Base-by-base conservation (phyloP, 1,140 invertebrate genomes). In the Aphelenchoides besseyi region DNA sequence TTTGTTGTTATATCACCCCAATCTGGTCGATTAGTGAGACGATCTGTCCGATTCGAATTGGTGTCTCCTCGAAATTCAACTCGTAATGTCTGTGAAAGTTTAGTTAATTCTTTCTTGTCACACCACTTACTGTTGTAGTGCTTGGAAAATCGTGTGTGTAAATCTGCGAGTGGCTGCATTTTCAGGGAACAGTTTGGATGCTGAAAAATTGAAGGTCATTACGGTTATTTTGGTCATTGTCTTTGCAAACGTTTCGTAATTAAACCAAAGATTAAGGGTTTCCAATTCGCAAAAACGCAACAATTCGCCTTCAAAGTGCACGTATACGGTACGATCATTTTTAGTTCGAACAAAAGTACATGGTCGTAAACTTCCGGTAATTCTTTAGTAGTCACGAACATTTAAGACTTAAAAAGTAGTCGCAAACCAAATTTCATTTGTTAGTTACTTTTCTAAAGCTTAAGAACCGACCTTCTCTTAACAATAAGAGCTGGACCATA, bases 151-250 rank as follows among this genome's bases (percentile, higher is more conserved):
- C 5, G 26, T 59, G 55, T 59, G 5, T 33, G 55, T 59, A 23
- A 8, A 59, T 8, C 16, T 5, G 23, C 55, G 55, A 18, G 23
- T 5, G 5, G 55, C 5, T 59, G 26, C 26, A 59, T 59, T 59
- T 8, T 59, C 55, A 33, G 55, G 55, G 55, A 59, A 59, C 5
- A 59, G 55, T 59, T 59, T 5, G 5, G 32, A 8, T 8, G 55
- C 55, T 59, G 55, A 18, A 59, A 59, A 59, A 8, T 8, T 16
- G 18, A 59, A 59, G 55, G 5, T 59, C 23, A 59, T 59, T 59
- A 29, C 37, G 37, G 37, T 28, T 8, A 33, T 59, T 5, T 59
- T 59, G 55, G 5, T 59, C 5, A 59, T 59, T 5, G 5, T 23
- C 23, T 5, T 59, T 18, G 55, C 55, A 8, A 8, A 5, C 18